phyloP scores from a whole-genome alignment of 2,888 invertebrate genomes.

The Euphydryas editha region DNA sequence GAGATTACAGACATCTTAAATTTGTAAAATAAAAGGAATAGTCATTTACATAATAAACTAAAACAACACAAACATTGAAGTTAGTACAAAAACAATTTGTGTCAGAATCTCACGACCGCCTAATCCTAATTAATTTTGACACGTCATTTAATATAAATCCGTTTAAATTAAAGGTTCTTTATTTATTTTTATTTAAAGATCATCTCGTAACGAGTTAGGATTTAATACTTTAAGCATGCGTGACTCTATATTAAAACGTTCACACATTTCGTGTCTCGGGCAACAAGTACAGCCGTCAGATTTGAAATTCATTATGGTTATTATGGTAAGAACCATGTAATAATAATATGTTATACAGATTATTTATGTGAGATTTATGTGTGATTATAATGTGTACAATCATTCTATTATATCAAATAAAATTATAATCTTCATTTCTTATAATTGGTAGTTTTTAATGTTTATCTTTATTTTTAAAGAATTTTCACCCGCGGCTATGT shows the following conservation, averaged over 20 bases:
- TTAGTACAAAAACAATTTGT: no score
- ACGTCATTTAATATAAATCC: not conserved
- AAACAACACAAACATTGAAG: no score
- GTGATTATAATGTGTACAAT: not conserved
- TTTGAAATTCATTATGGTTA: slow-evolving; percentile 11
- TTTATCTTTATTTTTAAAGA: not conserved
- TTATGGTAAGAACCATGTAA: not conserved
- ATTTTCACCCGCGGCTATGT: not conserved
- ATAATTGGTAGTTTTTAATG: not conserved
- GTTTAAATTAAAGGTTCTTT: not conserved
- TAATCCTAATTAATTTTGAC: not conserved
- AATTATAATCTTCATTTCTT: not conserved
- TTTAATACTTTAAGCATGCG: not conserved
- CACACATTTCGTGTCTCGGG: slow-evolving; percentile 10
- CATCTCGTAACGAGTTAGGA: not conserved
- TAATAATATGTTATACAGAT: slow-evolving; percentile 10
- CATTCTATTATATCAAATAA: slow-evolving; percentile 5
- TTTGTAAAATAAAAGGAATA: no score
- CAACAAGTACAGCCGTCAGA: slow-evolving; percentile 12
- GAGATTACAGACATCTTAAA: no score
- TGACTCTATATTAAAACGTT: slow-evolving; percentile 8
- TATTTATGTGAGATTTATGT: slow-evolving; percentile 6
- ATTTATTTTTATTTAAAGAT: not conserved
- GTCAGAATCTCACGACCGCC: no score
- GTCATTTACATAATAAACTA: no score